These are phyloP conservation scores for Macquaria australasica DNA, from an alignment of 2,113 vertebrate species.

Conservation along the genomic window DNA sequence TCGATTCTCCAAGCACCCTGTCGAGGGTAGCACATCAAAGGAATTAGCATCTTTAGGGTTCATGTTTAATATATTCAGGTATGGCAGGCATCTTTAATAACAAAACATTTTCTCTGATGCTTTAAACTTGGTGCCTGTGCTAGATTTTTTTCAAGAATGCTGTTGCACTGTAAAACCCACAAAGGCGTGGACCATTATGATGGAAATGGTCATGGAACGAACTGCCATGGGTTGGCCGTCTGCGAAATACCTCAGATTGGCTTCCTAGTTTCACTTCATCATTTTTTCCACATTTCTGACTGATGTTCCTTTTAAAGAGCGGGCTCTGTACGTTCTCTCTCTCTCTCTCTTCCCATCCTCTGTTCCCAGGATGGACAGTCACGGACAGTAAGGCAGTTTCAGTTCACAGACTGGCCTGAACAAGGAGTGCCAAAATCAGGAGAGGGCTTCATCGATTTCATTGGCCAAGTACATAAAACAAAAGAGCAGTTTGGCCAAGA, in stretches of 20 bases:
- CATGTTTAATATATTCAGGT: slow-evolving; percentile 73
- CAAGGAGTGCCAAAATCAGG: slow-evolving; percentile 99
- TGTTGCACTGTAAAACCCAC: slow-evolving; percentile 12
- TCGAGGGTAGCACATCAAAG: slow-evolving; percentile 78
- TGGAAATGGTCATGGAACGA: not conserved
- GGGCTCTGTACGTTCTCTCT: not conserved
- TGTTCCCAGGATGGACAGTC: slow-evolving; percentile 95
- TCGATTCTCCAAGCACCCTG: slow-evolving; percentile 66
- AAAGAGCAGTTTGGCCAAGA: slow-evolving; percentile 99
- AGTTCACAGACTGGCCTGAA: slow-evolving; percentile 99
- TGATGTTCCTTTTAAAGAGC: slow-evolving; percentile 40
- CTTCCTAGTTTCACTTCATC: slow-evolving; percentile 12
- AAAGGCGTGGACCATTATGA: not conserved
- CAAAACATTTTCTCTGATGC: slow-evolving; percentile 51
- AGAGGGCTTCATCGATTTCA: slow-evolving; percentile 99
- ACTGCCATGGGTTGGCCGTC: not conserved
- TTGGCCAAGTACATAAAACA: slow-evolving; percentile 99
- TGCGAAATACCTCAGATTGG: not conserved
- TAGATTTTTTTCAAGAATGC: not conserved
- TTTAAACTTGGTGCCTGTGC: slow-evolving; percentile 23
- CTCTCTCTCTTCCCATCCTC: not conserved
- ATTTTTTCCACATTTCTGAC: slow-evolving; percentile 38
- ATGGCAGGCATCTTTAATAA: slow-evolving; percentile 69
- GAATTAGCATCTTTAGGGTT: slow-evolving; percentile 65
- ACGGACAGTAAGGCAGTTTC: slow-evolving; percentile 98